Base-by-base conservation (phyloP, 1,140 invertebrate species). In the Bombus polaris region DNA sequence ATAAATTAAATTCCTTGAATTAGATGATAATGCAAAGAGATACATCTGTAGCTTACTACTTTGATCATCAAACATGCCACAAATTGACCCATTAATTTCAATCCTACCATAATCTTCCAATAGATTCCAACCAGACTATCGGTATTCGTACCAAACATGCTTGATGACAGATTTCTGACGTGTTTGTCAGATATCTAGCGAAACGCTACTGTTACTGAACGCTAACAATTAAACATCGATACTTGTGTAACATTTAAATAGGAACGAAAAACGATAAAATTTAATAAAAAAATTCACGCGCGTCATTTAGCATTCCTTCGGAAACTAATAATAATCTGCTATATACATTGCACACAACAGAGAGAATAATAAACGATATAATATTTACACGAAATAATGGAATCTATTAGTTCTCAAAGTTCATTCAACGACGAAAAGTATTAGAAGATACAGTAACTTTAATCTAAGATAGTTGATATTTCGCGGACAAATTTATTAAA, bases 21-120 rank as follows among this genome's bases (percentile, higher is more conserved):
- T 10, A 39, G 39, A 25, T 12, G 66, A 39, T 25, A 22, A 66
- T 37, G 4, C n/a, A 75, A 71, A 39, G 79, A 71, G 42, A 22
- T 22, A 62, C 37, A 8, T 59, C 22, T 37, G 15, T 39, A 72
- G 44, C 25, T 37, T 80, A 62, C 22, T 62, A 65, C 42, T 53
- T 83, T 57, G 47, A n/a, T 79, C 53, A 44, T 71, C 75, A 59
- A 70, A 76, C 66, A 35, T 42, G 57, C 66, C 75, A 9, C 75
- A 78, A 79, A 84, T 78, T 84, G 75, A 84, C 82, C 82, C 66
- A 84, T 44, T 79, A 70, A 84, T 84, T 72, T 78, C 82, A 79
- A 44, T 59, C 59, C 44, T 57, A 35, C 44, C 72, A 37, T 71
- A 71, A 76, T 53, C 75, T 79, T 71, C 47, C 75, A n/a, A 71